A percentile compares a stretch with the other conserved stretches of the same genome.
phyloP scores from a whole-genome alignment of 2,113 vertebrate species.

The Sphaerodactylus townsendi region DNA sequence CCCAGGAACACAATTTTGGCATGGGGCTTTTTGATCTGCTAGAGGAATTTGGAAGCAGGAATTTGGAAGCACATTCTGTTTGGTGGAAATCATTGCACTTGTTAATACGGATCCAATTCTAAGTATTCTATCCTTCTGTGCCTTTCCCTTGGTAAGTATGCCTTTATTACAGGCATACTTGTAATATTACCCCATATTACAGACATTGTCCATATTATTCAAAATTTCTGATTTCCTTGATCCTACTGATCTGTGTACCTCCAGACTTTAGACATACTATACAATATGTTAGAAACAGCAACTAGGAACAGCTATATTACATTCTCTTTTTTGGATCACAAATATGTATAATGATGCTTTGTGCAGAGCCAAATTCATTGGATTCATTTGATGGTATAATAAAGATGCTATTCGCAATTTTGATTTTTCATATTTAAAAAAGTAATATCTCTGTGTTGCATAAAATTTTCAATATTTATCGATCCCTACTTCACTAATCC shows the following conservation, averaged over 20 bases:
- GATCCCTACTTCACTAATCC: neutral
- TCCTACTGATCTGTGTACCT: neutral
- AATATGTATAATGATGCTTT: neutral
- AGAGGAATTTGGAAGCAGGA: too few relatives aligned
- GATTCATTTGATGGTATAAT: neutral
- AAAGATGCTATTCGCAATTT: neutral
- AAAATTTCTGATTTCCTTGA: neutral
- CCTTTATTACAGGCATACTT: too few relatives aligned
- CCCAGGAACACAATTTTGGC: too few relatives aligned
- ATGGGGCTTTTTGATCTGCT: too few relatives aligned
- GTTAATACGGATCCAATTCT: neutral
- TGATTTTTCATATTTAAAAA: neutral
- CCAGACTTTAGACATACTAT: neutral
- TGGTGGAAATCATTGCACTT: too few relatives aligned
- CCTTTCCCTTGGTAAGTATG: neutral
- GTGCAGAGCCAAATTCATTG: neutral
- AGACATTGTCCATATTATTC: neutral
- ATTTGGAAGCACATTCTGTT: too few relatives aligned
- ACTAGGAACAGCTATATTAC: neutral
- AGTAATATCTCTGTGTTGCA: neutral
- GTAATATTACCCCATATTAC: neutral
- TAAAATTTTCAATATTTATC: neutral
- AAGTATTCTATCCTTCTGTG: neutral
- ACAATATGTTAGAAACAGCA: neutral
- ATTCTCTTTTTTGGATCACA: neutral